Percentiles rank a stretch among this genome's conserved stretches.
Conservation (phyloP, 64 coral and sea anemone genomes). For the Montipora efflorescens region DNA sequence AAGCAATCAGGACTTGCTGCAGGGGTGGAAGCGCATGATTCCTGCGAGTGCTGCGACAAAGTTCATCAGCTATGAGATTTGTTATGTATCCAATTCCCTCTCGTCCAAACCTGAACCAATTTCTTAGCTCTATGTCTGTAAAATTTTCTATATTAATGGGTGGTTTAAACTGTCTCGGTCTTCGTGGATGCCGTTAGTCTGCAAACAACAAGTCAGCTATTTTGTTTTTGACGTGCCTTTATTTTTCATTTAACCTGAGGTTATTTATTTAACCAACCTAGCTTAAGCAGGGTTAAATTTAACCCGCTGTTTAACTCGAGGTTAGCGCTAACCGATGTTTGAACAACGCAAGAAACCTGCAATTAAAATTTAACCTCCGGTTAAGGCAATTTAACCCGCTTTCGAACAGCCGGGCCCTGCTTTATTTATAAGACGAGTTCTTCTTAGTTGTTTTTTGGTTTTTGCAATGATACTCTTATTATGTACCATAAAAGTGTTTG, state of each 20-base stretch:
- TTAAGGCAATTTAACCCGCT: no score
- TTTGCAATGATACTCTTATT: no score
- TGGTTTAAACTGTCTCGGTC: neutral
- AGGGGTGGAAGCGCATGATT: neutral
- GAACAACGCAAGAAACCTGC: no score
- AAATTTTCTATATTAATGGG: neutral
- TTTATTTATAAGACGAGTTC: no score
- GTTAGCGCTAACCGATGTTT: no score
- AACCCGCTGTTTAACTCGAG: no score
- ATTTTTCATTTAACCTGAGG: neutral
- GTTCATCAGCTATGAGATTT: neutral
- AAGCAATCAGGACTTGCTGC: constrained; percentile 7
- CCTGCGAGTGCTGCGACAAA: neutral
- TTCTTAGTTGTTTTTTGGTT: no score
- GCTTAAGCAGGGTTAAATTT: no score
- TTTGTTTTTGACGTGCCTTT: neutral
- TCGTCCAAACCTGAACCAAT: neutral
- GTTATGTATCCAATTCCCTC: neutral
- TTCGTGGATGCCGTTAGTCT: neutral
- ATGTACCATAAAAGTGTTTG: no score
- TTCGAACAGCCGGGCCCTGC: no score
- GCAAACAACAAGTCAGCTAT: neutral
- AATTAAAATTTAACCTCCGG: no score
- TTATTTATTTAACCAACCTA: no score
- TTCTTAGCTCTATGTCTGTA: neutral